Evolutionary conservation across 2,797 vertebrate species (phyloP).

Genomic region (Macropodus opercularis): DNA sequence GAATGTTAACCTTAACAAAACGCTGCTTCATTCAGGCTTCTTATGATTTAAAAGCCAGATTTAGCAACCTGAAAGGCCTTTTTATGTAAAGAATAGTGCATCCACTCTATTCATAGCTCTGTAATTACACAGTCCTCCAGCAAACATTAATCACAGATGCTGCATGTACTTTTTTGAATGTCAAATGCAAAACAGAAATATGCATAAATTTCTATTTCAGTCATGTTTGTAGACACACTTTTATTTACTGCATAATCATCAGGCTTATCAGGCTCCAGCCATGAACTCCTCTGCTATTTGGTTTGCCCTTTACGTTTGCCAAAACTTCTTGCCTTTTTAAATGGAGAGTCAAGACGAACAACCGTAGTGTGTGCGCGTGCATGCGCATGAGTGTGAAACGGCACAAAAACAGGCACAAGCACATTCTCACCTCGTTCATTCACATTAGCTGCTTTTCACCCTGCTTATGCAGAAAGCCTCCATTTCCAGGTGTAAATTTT

Average conservation of each 20-base stretch:
- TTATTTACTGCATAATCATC: slow-evolving; percentile 39
- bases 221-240: slow-evolving; percentile 18
- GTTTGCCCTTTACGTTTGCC: slow-evolving; percentile 58
- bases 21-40: background rate
- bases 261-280: slow-evolving; percentile 43
- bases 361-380: background rate
- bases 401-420: slow-evolving; percentile 42
- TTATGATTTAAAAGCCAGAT: background rate
- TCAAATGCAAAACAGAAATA: slow-evolving; percentile 34
- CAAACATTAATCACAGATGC: slow-evolving; percentile 4
- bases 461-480: slow-evolving; percentile 73
- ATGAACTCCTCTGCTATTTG: slow-evolving; percentile 57
- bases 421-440: slow-evolving; percentile 61
- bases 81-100: too few species aligned
- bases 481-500: slow-evolving; percentile 80
- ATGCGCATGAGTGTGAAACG: background rate
- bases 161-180: slow-evolving; percentile 15
- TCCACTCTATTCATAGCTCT: background rate
- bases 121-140: background rate
- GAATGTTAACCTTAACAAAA: slow-evolving; percentile 25
- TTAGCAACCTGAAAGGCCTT: background rate
- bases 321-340: slow-evolving; percentile 57
- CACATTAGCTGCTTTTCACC: slow-evolving; percentile 71
- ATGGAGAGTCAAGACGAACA: slow-evolving; percentile 49
- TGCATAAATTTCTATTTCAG: slow-evolving; percentile 8